Base-by-base conservation (phyloP, 1,140 invertebrate species). In the Pollicipes pollicipes region DNA sequence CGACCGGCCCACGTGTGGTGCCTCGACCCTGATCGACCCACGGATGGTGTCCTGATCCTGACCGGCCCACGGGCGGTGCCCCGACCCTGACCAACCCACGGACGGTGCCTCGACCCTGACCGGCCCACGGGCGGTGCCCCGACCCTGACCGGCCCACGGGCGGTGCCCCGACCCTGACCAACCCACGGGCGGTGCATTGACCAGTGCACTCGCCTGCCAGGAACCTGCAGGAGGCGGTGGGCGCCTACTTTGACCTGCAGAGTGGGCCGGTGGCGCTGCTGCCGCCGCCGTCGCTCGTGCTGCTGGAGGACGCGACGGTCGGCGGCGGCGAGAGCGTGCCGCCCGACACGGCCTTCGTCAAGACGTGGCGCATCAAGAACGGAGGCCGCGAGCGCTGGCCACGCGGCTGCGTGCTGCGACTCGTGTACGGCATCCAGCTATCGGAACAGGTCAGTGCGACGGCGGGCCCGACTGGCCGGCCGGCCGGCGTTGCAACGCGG, bases 191-290 rank as follows among this genome's bases (percentile, higher is more conserved):
- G n/a, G n/a, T n/a, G n/a, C n/a, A n/a, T n/a, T n/a, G n/a, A n/a
- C n/a, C n/a, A n/a, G n/a, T n/a, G n/a, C n/a, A n/a, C n/a, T n/a
- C n/a, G n/a, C n/a, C n/a, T n/a, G n/a, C n/a, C 64, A 66, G 64
- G 94, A 97, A 97, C 82, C 82, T 98, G 68, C 93, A 97, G 83
- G 90, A 90, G 73, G 95, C 95, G 68, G 87, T 97, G 76, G 89
- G 94, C 80, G 92, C 92, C 75, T 97, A 96, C 79, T 90, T 96
- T 83, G 95, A 98, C 81, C 88, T 87, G 76, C 87, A 90, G 76
- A 83, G 83, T 72, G 81, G 84, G 91, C 27, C 64, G 3, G 64
- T 29, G 27, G 8, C n/a, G 27, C 28, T 29, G 27, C 28, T 29
- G 27, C 64, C 64, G 64, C 64, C 64, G 27, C n/a, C n/a, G 24